A percentile compares a stretch with the other conserved stretches of the same genome.
Evolutionary conservation across 2,113 vertebrate species (phyloP).

Genomic region (Xyliphius kryptos): DNA sequence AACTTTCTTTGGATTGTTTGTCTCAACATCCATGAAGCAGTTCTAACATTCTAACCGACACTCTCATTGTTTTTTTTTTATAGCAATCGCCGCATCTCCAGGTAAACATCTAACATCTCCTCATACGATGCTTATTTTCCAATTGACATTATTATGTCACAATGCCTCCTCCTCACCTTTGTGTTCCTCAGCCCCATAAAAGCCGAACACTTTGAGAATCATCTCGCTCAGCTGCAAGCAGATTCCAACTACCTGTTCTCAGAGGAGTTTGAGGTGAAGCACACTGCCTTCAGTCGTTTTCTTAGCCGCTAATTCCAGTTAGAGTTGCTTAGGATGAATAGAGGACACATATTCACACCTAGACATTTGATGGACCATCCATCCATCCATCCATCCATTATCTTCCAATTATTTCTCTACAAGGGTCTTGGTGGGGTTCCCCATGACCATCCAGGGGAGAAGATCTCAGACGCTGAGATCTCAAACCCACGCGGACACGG

Average conservation of each 20-base stretch:
- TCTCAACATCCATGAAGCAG: background rate
- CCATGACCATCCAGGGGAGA: too few species aligned
- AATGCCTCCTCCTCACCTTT: background rate
- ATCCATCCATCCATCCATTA: too few species aligned
- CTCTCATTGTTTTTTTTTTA: conserved; percentile 47
- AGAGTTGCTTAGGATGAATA: too few species aligned
- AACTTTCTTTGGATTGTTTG: background rate
- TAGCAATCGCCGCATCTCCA: conserved; percentile 79
- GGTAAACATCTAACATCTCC: conserved; percentile 57
- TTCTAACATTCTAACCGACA: background rate
- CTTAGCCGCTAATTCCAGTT: too few species aligned
- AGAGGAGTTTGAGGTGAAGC: conserved; percentile 88
- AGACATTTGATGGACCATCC: too few species aligned
- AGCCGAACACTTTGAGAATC: conserved; percentile 78
- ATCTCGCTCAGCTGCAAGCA: conserved; percentile 85
- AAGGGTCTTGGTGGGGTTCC: too few species aligned
- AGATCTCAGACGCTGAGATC: too few species aligned
- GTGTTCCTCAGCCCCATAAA: conserved; percentile 74
- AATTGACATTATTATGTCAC: background rate
- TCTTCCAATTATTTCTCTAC: too few species aligned
- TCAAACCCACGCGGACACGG: too few species aligned
- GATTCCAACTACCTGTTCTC: conserved; percentile 94
- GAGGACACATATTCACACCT: too few species aligned
- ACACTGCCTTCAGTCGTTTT: background rate
- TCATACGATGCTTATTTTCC: too few species aligned